These are phyloP conservation scores for Bruchidius siliquastri DNA, from an alignment of 2,888 invertebrate genomes.

Conservation along the genomic window DNA sequence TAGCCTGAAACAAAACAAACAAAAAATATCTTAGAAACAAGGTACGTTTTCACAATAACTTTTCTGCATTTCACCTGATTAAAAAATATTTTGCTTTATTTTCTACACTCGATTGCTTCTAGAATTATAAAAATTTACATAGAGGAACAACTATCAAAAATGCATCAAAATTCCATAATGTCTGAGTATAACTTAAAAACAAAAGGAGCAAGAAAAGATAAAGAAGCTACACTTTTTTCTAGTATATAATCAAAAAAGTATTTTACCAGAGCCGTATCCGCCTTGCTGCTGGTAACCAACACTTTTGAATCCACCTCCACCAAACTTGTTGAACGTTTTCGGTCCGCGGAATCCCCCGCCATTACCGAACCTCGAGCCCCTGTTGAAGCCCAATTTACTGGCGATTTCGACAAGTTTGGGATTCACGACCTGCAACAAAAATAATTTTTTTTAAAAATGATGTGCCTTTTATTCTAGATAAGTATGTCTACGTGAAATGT, in stretches of 20 bases:
- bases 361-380: constrained; percentile 40
- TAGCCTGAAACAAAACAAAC: neutral
- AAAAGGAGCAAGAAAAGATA: no score
- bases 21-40: neutral
- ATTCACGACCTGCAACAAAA: constrained; percentile 65
- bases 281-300: neutral
- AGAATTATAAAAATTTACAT: no score
- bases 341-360: neutral
- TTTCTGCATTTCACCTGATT: no score
- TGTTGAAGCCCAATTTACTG: constrained; percentile 58
- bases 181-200: no score
- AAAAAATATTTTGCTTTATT: no score
- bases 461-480: constrained; percentile 17
- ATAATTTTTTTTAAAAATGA: no score
- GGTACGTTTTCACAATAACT: no score
- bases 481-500: no score
- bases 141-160: no score
- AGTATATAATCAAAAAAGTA: neutral
- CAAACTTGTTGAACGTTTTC: neutral
- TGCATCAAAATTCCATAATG: no score
- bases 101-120: no score
- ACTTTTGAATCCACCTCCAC: neutral
- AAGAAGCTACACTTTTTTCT: no score
- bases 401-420: constrained; percentile 81
- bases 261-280: neutral